Evolutionary conservation across 2,797 vertebrate species (phyloP).

Genomic region (Danio albolineatus): DNA sequence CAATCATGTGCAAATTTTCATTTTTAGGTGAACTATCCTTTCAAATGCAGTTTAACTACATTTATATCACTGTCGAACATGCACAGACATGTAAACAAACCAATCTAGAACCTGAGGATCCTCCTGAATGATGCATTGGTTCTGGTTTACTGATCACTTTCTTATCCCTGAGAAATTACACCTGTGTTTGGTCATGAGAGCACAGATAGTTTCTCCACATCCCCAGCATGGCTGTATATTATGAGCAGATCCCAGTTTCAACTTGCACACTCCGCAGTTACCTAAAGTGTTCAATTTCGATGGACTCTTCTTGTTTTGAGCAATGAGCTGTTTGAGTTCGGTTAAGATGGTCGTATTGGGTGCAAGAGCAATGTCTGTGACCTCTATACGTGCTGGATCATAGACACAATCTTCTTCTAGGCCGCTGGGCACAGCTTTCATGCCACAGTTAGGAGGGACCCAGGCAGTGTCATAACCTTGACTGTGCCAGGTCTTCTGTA

Average conservation of each 20-base stretch:
- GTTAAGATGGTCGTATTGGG: conserved; percentile 38
- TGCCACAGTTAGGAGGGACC: conserved; percentile 78
- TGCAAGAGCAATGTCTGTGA: conserved; percentile 66
- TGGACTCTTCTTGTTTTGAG: neutral
- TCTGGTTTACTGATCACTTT: neutral
- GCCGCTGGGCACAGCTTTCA: conserved; percentile 74
- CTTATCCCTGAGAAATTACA: neutral
- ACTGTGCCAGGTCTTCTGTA: conserved; percentile 73
- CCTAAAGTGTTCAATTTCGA: neutral
- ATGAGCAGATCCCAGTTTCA: conserved; percentile 51
- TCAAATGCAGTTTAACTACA: neutral
- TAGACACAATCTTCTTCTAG: conserved; percentile 78
- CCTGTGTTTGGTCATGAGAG: conserved; percentile 57
- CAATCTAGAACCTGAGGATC: neutral
- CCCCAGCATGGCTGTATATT: conserved; percentile 60
- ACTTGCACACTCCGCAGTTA: conserved; percentile 70
- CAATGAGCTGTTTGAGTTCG: conserved; percentile 67
- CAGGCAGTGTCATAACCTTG: conserved; percentile 77
- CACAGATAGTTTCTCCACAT: conserved; percentile 58
- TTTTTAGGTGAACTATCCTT: no score
- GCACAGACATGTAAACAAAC: neutral
- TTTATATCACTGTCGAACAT: neutral
- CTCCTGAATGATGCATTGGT: neutral
- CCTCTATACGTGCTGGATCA: conserved; percentile 71
- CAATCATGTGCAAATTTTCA: no score